Evolutionary conservation across 2,888 invertebrate species (phyloP), one percentile per base, ranked within the genome.

Genomic region (Protonemura montana): DNA sequence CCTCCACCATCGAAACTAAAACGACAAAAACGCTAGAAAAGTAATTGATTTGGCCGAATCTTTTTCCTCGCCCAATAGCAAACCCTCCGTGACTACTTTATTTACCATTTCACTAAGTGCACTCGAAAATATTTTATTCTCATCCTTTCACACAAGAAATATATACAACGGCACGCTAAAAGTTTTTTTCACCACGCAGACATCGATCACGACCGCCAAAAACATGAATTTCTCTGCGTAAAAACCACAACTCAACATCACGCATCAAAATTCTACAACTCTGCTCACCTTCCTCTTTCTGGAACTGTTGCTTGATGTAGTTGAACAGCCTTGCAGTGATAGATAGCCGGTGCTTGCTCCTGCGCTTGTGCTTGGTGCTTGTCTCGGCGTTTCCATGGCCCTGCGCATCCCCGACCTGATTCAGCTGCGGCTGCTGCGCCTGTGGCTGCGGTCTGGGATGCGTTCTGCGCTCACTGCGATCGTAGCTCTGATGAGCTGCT

Each of bases 291-390:
- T 89, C 89, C 82, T 89, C 89, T 0, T 88, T 89, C 82, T 89
- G 88, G 87, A 90, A 89, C 80, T 89, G 88, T 29, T 89, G 89
- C 84, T 89, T 88, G 87, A 90, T 89, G 87, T 90, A 90, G 87
- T 89, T 89, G 85, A 90, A 87, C 35, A 90, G 88, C n/a, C 90
- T 87, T 0, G 88, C 86, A 27, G 89, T 89, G 87, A 90, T 80
- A 27, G 90, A 89, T 82, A 88, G 87, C n/a, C 88, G 87, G 78
- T 88, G 89, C 28, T 87, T 88, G 35, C 42, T 82, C 85, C 87
- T 86, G 85, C 87, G 86, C 87, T 88, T 85, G 85, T 42, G 85
- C 28, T 86, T 86, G 42, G 85, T 21, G 59, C 16, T 59, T 13
- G 59, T 21, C 59, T 59, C 59, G 3, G 59, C 59, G 59, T 21